Evolutionary conservation across 2,113 vertebrate species (phyloP).

Genomic region (Columba livia): DNA sequence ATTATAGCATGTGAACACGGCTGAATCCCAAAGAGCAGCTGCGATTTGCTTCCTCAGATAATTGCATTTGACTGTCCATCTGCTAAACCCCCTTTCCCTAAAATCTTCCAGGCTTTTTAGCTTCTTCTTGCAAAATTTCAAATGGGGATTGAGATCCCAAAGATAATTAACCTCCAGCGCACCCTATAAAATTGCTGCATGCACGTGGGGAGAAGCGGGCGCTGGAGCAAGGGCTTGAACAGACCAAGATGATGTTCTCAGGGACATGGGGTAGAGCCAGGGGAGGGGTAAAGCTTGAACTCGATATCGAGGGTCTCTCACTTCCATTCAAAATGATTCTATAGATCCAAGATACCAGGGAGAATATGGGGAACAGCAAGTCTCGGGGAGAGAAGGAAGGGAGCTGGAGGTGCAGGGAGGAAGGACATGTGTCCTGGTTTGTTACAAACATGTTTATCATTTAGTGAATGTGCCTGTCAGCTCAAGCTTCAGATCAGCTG

Average conservation of each 20-base stretch:
- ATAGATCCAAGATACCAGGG: no score
- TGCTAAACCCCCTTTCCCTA: background rate
- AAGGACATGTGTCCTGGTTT: background rate
- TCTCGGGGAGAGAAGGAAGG: background rate
- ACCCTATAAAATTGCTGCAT: fast-evolving
- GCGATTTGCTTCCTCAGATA: background rate
- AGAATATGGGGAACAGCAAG: fast-evolving
- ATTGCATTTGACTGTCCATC: background rate
- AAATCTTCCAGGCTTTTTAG: background rate
- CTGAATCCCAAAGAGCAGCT: background rate
- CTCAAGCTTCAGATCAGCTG: no score
- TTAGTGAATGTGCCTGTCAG: no score
- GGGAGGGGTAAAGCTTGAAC: no score
- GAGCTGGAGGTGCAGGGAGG: fast-evolving
- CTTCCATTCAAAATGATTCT: no score
- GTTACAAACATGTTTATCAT: no score
- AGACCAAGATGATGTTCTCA: no score
- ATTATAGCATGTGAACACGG: background rate
- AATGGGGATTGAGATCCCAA: background rate
- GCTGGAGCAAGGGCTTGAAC: background rate
- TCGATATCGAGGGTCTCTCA: no score
- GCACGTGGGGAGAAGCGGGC: fast-evolving
- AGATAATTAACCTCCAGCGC: background rate
- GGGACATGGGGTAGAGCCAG: no score
- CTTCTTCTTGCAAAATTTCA: background rate